Percentiles rank a stretch among this genome's conserved stretches.
Conservation (phyloP, 2,888 invertebrate genomes). For the Rhopalosiphum nymphaeae region DNA sequence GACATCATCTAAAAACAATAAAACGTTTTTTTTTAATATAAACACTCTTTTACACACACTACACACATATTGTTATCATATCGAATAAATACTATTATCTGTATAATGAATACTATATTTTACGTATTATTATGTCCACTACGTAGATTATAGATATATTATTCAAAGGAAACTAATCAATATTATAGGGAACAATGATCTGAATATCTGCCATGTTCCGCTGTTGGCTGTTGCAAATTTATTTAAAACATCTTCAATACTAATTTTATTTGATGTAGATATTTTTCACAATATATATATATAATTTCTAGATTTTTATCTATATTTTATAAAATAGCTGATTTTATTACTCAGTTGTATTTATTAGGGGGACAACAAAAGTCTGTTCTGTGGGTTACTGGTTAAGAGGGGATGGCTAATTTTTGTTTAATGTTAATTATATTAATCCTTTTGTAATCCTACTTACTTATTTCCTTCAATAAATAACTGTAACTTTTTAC, state of each 20-base stretch:
- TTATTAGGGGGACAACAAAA: too few species aligned
- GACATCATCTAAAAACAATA: neutral
- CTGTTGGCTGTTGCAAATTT: neutral
- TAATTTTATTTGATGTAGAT: neutral
- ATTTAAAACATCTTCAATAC: neutral
- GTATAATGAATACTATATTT: neutral
- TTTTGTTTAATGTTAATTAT: too few species aligned
- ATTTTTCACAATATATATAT: too few species aligned
- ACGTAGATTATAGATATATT: neutral
- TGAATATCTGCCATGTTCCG: neutral
- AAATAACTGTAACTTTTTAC: too few species aligned
- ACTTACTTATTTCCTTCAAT: too few species aligned
- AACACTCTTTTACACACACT: neutral
- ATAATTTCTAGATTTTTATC: too few species aligned
- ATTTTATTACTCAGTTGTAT: too few species aligned
- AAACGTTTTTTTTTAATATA: neutral
- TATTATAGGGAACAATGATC: neutral
- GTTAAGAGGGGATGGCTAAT: too few species aligned
- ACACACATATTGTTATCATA: neutral
- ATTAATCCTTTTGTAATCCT: too few species aligned
- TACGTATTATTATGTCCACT: neutral
- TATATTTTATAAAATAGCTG: too few species aligned
- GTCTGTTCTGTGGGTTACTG: too few species aligned
- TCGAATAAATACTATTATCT: neutral
- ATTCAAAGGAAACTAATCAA: neutral